Evolutionary conservation across 2,113 vertebrate species (phyloP).

Genomic region (Nannobrachium achirus): DNA sequence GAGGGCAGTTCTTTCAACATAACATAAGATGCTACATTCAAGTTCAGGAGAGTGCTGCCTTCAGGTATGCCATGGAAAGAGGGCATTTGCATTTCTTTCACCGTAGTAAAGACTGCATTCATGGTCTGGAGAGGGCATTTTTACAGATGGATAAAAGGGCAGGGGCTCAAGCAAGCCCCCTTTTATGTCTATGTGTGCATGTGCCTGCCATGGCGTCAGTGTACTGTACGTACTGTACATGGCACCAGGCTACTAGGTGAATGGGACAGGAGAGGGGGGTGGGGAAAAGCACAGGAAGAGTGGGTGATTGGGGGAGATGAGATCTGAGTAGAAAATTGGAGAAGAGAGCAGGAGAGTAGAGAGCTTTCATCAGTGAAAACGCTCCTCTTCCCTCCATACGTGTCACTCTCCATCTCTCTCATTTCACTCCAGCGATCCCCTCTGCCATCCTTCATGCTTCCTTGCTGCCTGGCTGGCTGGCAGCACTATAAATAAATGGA

Average conservation of each 20-base stretch:
- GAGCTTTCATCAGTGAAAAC: conserved; percentile 26
- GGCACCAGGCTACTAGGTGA: not conserved
- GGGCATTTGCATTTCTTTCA: too few species aligned
- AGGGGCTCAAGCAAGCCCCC: too few species aligned
- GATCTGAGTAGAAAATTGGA: conserved; percentile 3
- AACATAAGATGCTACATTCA: too few species aligned
- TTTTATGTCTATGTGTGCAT: not conserved
- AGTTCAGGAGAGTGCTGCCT: too few species aligned
- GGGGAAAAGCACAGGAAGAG: not conserved
- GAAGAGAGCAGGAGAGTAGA: conserved; percentile 10
- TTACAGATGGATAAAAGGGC: too few species aligned
- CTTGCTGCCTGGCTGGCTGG: conserved; percentile 39
- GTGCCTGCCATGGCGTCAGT: too few species aligned
- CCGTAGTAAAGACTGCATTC: too few species aligned
- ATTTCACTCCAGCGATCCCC: conserved; percentile 57
- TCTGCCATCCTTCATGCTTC: conserved; percentile 47
- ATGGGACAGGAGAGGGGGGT: conserved; percentile 1
- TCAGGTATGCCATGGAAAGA: too few species aligned
- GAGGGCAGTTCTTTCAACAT: too few species aligned
- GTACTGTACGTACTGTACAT: not conserved
- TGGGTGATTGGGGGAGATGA: conserved; percentile 14
- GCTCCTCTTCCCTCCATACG: conserved; percentile 36
- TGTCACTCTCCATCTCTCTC: conserved; percentile 49
- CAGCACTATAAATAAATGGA: conserved; percentile 65
- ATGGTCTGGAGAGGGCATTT: too few species aligned